Base-by-base conservation (phyloP, 1,140 invertebrate species). In the Drosophila tani region DNA sequence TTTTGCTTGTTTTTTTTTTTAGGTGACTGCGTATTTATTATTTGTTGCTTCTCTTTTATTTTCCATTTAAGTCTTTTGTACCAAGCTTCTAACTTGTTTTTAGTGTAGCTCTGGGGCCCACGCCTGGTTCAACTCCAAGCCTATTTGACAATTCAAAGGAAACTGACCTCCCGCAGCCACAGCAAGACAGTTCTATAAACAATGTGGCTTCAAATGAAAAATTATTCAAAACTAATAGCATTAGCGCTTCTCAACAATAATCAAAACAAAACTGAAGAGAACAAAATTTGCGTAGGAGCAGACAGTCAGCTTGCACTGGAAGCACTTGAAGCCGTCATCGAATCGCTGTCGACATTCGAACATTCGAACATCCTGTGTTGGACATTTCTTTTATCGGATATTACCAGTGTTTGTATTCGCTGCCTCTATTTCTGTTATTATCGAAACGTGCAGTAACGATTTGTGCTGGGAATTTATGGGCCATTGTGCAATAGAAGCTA, bases 371-470 rank as follows among this genome's bases (percentile, higher is more conserved):
- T 56, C 53, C 53, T 56, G 53, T 56, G 19, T 56, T 24, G 35
- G 19, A 40, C 53, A 56, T 40, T 40, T n/a, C 21, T 55, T 56
- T 56, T 56, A 56, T 56, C 11, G 53, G 46, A 24, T 35, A 45
- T 35, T 29, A 43, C 35, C 32, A 38, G 19, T 27, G 43, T 19
- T 38, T 17, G 32, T 68, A 51, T 69, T n/a, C 3, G 53, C 9
- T 56, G 53, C 53, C 53, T 40, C 35, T 56, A 56, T 56, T 56
- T 77, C 57, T 43, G 62, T 76, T 87, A 87, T 82, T 76, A 79
- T 73, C 32, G 63, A 75, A 73, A 82, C 82, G 83, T 86, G 82
- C 82, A 80, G 15, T 68, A 56, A 66, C 84, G 67, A 87, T 86
- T 87, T 87, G 63, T 57, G 57, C 75, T 32, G n/a, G 38, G 27